phyloP scores from a whole-genome alignment of 2,888 invertebrate genomes.

The Hyles lineata region DNA sequence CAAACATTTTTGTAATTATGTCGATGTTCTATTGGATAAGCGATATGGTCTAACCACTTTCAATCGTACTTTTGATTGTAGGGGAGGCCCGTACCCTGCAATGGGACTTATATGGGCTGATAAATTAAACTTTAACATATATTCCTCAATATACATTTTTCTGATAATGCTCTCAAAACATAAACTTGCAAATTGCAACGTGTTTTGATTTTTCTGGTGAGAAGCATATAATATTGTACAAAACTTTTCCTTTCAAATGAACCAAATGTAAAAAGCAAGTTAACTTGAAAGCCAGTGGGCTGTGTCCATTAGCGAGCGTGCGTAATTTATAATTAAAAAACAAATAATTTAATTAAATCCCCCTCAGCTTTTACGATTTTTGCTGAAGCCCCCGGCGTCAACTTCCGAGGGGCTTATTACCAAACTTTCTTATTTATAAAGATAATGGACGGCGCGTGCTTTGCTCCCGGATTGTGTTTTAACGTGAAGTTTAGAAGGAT shows the following conservation, averaged over 20 bases:
- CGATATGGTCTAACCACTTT: too few relatives aligned
- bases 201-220: too few relatives aligned
- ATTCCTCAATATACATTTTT: too few relatives aligned
- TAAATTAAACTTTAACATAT: too few relatives aligned
- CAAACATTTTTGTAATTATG: too few relatives aligned
- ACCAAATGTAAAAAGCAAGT: constrained; percentile 8
- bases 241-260: background rate
- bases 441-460: background rate
- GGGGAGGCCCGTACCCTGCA: too few relatives aligned
- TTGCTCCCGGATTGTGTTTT: background rate
- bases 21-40: too few relatives aligned
- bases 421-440: constrained; percentile 22
- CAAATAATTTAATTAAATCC: constrained; percentile 42
- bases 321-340: constrained; percentile 39
- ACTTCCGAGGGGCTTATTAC: constrained; percentile 17
- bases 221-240: too few relatives aligned
- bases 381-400: constrained; percentile 19
- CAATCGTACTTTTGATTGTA: too few relatives aligned
- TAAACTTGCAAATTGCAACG: too few relatives aligned
- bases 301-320: constrained; percentile 35
- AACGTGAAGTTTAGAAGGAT: background rate
- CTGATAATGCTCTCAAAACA: too few relatives aligned
- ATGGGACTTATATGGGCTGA: too few relatives aligned
- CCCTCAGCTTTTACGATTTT: constrained; percentile 34
- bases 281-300: constrained; percentile 2